Base-by-base conservation (phyloP, 2,888 invertebrate species). In the Drosophila parthenogenetica region DNA sequence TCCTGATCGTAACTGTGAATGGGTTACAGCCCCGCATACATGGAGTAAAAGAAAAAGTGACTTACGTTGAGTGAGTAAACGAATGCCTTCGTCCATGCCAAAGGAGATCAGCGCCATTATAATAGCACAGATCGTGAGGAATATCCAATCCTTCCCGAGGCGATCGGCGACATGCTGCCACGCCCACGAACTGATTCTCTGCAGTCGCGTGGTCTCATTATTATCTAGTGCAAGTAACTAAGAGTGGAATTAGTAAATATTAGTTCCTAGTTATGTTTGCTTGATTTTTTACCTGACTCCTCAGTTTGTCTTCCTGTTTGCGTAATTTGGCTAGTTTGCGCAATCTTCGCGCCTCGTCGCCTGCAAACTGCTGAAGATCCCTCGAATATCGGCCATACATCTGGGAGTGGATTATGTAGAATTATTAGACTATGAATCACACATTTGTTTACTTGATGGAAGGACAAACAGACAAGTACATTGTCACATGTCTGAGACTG, bases 71-170 rank as follows among this genome's bases (percentile, higher is more conserved):
- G 13, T 16, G 10, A 61, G 32, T 3, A 72, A 2, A 1, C 66
- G 66, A 76, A 98, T 98, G 42, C 98, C 97, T 87, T 95, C 95
- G 93, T 99, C 98, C 97, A 98, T 98, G 66, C 96, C 94, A 92
- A 97, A 98, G 92, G 97, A 98, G 81, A 98, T 94, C 49, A 97
- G 93, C 0, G 98, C 98, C 97, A 98, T 98, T 85, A 98, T 96
- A 89, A 98, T 94, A 55, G 93, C 0, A 98, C 98, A 88, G 2
- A 58, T 19, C 2, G 67, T 61, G 2, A 99, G 93, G 93, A 98
- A 98, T 55, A 98, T 96, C 98, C 98, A 99, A 93, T 98, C 98
- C 92, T 98, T 98, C 58, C 98, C 98, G 54, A 97, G 94, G 79
- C 96, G 94, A 39, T 97, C 97, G 90, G 97, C 96, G 45, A 96